Evolutionary conservation across 2,113 vertebrate genomes (phyloP).

Genomic region (Chloroceryle aenea): DNA sequence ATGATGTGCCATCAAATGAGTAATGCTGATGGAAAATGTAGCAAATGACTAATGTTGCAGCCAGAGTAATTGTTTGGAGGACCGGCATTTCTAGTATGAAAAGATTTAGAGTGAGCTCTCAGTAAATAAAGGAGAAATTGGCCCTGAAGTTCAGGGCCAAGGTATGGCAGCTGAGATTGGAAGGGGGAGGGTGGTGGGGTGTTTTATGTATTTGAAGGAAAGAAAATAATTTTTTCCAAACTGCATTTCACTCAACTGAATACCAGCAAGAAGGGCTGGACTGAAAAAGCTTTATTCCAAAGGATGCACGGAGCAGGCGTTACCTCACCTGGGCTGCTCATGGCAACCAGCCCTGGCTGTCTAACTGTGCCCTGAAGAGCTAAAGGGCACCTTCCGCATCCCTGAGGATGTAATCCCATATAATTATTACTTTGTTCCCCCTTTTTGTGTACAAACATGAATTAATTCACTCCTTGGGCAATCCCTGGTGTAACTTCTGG

Average conservation of each 20-base stretch:
- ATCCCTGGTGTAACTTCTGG: not conserved
- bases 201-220: not conserved
- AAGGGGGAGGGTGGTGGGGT: not conserved
- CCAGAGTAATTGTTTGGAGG: conserved; percentile 34
- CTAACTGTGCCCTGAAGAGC: not conserved
- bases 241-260: not conserved
- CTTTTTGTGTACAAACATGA: not conserved
- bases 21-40: not conserved
- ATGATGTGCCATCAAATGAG: not conserved
- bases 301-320: not conserved
- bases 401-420: rapidly evolving
- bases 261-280: not conserved
- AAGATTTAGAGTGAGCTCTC: conserved; percentile 49
- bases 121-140: conserved; percentile 57
- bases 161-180: not conserved
- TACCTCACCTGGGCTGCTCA: not conserved
- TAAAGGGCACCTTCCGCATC: not conserved
- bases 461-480: not conserved
- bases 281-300: not conserved
- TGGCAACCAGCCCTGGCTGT: not conserved
- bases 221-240: not conserved
- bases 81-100: not conserved
- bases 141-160: conserved; percentile 12
- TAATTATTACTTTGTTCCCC: not conserved
- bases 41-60: not conserved